Evolutionary conservation across 2,113 vertebrate genomes (phyloP).

Genomic region (Apaloderma vittatum): DNA sequence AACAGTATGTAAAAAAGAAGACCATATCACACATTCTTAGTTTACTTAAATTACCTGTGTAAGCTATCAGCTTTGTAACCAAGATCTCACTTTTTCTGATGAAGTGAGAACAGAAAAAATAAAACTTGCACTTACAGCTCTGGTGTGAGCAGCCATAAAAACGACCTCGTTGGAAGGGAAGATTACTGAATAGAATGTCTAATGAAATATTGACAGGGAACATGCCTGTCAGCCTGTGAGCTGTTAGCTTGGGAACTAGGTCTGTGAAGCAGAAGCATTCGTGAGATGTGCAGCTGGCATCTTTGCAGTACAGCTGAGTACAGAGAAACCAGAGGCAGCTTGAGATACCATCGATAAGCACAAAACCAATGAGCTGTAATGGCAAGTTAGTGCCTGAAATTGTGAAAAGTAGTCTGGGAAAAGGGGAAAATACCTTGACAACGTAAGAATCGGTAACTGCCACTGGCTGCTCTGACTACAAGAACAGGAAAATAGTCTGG

Average conservation of each 20-base stretch:
- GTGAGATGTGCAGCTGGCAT: neutral
- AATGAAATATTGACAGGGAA: neutral
- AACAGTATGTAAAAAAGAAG: neutral
- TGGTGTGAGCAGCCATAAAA: neutral
- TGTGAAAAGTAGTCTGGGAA: neutral
- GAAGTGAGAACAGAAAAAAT: neutral
- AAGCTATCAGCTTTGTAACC: neutral
- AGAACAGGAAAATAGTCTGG: neutral
- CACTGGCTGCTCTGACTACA: neutral
- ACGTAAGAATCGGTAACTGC: neutral
- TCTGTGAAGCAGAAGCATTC: neutral
- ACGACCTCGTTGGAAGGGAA: neutral
- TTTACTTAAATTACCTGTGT: neutral
- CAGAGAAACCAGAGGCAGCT: neutral
- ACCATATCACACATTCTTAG: neutral
- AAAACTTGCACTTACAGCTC: neutral
- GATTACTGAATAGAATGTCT: neutral
- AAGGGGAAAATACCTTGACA: neutral
- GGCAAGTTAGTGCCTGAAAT: neutral
- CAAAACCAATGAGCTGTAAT: neutral
- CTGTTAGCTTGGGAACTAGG: neutral
- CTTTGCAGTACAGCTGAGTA: neutral
- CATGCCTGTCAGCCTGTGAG: neutral
- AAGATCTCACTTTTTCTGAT: neutral
- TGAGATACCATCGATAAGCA: neutral